A percentile compares a stretch with the other conserved stretches of the same genome.
Evolutionary conservation across 2,113 vertebrate genomes (phyloP).

Genomic region (Callithrix jacchus): DNA sequence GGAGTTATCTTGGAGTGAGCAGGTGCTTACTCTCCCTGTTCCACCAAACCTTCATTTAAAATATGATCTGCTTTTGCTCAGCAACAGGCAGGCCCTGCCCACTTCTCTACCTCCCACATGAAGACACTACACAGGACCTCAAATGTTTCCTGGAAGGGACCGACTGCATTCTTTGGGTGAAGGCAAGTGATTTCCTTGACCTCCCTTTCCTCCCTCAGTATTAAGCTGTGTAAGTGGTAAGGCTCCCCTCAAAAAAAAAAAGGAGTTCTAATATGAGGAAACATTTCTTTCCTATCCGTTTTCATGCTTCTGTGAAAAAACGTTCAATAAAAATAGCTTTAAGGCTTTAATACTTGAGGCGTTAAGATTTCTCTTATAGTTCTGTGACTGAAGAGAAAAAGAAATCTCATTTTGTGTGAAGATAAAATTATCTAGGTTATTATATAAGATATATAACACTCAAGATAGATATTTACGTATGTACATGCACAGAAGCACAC

Average conservation of each 20-base stretch:
- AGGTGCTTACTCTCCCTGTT: background rate
- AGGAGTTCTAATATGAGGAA: background rate
- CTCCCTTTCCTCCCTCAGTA: background rate
- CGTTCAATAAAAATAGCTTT: conserved; percentile 61
- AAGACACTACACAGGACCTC: background rate
- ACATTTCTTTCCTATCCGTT: background rate
- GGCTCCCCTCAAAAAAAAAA: background rate
- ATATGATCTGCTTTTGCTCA: background rate
- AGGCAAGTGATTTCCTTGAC: background rate
- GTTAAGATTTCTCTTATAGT: background rate
- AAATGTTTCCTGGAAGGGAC: background rate
- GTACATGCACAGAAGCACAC: background rate
- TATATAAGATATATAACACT: background rate
- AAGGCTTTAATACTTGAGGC: conserved; percentile 55
- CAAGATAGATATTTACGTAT: background rate
- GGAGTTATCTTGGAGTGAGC: background rate
- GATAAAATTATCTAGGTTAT: conserved; percentile 53
- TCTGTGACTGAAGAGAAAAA: conserved; percentile 33
- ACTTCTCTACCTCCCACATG: background rate
- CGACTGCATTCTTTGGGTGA: background rate
- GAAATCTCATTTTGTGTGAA: conserved; percentile 49
- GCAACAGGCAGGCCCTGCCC: background rate
- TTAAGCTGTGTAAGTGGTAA: background rate
- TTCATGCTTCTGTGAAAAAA: conserved; percentile 54
- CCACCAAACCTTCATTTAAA: background rate